phyloP scores from a whole-genome alignment of 2,888 invertebrate genomes.

The Gonocerus acuteangulatus region DNA sequence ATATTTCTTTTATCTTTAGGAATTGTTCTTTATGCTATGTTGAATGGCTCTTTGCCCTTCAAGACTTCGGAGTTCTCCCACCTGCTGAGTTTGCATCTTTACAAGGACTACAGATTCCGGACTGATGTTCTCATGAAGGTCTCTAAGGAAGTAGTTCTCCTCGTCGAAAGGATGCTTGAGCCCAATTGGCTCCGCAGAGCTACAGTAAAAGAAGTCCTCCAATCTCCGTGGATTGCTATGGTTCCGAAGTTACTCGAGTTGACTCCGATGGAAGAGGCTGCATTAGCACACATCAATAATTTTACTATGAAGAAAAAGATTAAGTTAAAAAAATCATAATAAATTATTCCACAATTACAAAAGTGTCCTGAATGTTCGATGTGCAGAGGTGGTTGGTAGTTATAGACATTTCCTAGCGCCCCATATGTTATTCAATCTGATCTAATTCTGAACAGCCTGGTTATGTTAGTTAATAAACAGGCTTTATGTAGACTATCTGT shows the following conservation, averaged over 20 bases:
- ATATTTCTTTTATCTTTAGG: not conserved
- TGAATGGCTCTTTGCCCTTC: conserved; percentile 76
- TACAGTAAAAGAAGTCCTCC: conserved; percentile 48
- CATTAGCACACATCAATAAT: not conserved
- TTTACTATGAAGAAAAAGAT: not conserved
- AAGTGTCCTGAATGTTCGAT: too few relatives aligned
- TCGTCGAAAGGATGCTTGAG: conserved; percentile 44
- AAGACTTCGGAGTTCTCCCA: conserved; percentile 46
- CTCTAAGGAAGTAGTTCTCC: conserved; percentile 44
- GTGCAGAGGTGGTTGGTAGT: too few relatives aligned
- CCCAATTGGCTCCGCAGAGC: conserved; percentile 57
- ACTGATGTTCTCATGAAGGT: conserved; percentile 39
- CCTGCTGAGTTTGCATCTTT: not conserved
- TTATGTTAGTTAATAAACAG: too few relatives aligned
- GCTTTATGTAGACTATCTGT: too few relatives aligned
- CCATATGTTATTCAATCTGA: too few relatives aligned
- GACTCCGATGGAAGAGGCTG: conserved; percentile 6
- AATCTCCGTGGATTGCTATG: conserved; percentile 54
- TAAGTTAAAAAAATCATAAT: too few relatives aligned
- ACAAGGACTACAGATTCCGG: not conserved
- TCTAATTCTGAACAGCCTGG: too few relatives aligned
- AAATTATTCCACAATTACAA: too few relatives aligned
- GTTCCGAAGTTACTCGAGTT: conserved; percentile 11
- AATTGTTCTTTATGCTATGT: conserved; percentile 71
- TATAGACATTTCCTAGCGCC: too few relatives aligned